Conservation (phyloP, 1,140 invertebrate species). For the Drosophila sturtevanti region DNA sequence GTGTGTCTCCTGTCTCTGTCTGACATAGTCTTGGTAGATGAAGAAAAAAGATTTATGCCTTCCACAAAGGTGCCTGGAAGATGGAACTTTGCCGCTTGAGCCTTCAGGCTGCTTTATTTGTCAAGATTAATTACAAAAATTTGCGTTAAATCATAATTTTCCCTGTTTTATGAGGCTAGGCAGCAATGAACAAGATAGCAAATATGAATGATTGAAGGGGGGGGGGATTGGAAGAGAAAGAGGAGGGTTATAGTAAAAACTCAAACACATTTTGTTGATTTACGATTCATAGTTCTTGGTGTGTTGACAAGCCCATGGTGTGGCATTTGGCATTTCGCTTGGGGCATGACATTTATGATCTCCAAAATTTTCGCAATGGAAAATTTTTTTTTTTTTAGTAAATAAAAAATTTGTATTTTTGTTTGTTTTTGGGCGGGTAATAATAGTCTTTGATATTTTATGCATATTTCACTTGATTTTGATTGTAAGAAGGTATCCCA, state of each 20-base stretch:
- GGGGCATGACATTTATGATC: constrained; percentile 65
- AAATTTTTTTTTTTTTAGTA: constrained; percentile 22
- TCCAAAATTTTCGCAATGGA: constrained; percentile 10
- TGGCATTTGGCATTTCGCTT: constrained; percentile 53
- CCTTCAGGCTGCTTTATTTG: constrained; percentile 67
- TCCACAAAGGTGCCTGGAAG: constrained; percentile 48
- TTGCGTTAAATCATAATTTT: constrained; percentile 80
- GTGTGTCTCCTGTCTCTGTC: neutral
- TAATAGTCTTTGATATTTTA: no score
- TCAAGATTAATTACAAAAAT: constrained; percentile 81
- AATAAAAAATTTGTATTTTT: neutral
- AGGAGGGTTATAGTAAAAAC: neutral
- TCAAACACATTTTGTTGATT: constrained; percentile 56
- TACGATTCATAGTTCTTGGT: constrained; percentile 51
- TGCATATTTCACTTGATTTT: no score
- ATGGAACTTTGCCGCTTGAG: constrained; percentile 49
- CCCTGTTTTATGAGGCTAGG: constrained; percentile 64
- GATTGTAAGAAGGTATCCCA: no score
- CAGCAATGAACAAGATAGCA: constrained; percentile 1
- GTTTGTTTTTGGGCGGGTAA: neutral
- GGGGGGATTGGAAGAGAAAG: neutral
- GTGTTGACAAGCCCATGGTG: constrained; percentile 67
- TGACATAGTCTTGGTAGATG: constrained; percentile 30
- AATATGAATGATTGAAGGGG: neutral
- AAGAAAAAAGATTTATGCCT: constrained; percentile 74